phyloP scores from a whole-genome alignment of 1,140 invertebrate species.

The Lepidostoma basale region DNA sequence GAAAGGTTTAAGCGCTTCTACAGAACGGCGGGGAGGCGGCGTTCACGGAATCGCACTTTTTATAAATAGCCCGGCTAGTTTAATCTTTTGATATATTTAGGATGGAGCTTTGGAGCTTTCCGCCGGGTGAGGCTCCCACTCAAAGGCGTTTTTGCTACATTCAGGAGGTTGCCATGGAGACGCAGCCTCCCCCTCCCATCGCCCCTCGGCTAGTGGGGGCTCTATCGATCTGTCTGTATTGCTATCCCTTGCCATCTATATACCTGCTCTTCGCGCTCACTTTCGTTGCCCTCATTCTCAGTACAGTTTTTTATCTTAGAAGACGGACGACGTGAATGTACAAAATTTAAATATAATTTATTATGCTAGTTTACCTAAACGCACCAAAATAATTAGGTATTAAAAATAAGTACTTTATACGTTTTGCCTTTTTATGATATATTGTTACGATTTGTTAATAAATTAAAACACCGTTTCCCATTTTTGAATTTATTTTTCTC shows the following conservation, averaged over 20 bases:
- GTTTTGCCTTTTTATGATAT: too few relatives aligned
- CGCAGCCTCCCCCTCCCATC: slow-evolving; percentile 10
- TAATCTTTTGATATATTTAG: neutral
- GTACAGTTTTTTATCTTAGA: slow-evolving; percentile 3
- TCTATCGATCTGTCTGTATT: slow-evolving; percentile 30
- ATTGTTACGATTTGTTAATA: too few relatives aligned
- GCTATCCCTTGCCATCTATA: neutral
- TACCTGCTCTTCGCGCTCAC: slow-evolving; percentile 16
- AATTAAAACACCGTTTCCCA: too few relatives aligned
- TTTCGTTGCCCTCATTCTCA: neutral
- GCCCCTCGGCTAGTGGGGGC: neutral
- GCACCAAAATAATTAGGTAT: too few relatives aligned
- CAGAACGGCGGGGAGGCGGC: neutral
- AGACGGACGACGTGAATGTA: too few relatives aligned
- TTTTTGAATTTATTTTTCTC: too few relatives aligned
- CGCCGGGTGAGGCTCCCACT: slow-evolving; percentile 24
- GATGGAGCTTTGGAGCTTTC: neutral
- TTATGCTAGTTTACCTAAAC: too few relatives aligned
- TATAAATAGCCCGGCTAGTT: slow-evolving; percentile 3
- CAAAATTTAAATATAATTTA: too few relatives aligned
- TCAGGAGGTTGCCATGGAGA: slow-evolving; percentile 23
- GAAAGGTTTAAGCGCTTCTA: neutral
- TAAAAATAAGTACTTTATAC: too few relatives aligned
- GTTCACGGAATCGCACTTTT: neutral
- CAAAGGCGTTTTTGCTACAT: slow-evolving; percentile 26